Conservation (phyloP, 1,140 invertebrate genomes). For the Drosophila fuyamai region DNA sequence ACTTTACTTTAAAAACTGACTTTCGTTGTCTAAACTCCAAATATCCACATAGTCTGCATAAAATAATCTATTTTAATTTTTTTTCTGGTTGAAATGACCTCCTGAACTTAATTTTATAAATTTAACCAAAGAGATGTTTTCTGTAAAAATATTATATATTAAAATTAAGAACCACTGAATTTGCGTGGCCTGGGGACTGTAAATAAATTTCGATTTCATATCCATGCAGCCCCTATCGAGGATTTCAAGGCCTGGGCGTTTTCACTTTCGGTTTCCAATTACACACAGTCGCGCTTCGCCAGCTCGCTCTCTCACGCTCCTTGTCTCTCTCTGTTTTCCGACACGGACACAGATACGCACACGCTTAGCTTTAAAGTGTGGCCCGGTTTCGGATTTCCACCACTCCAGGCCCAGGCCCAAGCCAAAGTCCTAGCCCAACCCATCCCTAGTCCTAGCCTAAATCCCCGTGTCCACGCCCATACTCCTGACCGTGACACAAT, state of each 20-base stretch:
- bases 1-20: too few species aligned
- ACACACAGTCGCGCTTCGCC: constrained; percentile 46
- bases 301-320: constrained; percentile 21
- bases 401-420: constrained; percentile 7
- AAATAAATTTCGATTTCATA: constrained; percentile 66
- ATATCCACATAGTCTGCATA: too few species aligned
- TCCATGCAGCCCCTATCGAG: constrained; percentile 44
- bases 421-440: constrained; percentile 4
- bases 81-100: too few species aligned
- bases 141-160: not conserved
- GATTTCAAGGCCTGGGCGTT: constrained; percentile 74
- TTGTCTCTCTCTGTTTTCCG: constrained; percentile 29
- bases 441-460: constrained; percentile 11
- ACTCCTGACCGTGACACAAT: constrained; percentile 81
- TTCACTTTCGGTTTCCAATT: constrained; percentile 80
- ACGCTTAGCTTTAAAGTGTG: constrained; percentile 53
- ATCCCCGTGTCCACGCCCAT: constrained; percentile 49
- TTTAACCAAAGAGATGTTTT: not conserved
- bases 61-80: too few species aligned
- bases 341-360: constrained; percentile 32
- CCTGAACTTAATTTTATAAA: too few species aligned
- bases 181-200: constrained; percentile 4
- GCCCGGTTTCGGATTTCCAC: constrained; percentile 46
- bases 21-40: too few species aligned
- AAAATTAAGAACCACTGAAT: not conserved